Evolutionary conservation across 1,140 invertebrate genomes (phyloP), one percentile per base, ranked within the genome.

Genomic region (Bradysia coprophila): DNA sequence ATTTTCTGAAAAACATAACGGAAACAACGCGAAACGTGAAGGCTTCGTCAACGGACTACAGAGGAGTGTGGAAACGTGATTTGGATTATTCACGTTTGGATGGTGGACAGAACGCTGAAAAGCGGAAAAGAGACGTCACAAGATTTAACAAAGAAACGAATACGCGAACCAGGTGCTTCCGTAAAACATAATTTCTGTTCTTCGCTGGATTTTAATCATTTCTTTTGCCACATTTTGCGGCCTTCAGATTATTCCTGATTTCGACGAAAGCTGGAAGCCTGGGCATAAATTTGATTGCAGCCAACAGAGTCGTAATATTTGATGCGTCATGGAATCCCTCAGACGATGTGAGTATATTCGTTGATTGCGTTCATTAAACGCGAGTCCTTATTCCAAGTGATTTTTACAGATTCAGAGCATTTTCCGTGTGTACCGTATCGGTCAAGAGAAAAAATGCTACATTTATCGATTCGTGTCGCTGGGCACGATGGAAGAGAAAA

Each of bases 301-400:
- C 95, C 2, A 98, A 98, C 62, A 71, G 95, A 43, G 93, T 97
- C 1, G 80, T 99, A n/a, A 88, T 98, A 38, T 95, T 98, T 62
- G 94, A 98, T 65, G 89, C 91, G 2, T 92, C 84, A 10, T 98
- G 93, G 92, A 98, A 98, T 70, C 94, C 94, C 4, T 89, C 89
- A 0, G 79, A 94, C 55, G 95, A 99, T 57, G 32, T 34, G 18
- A 34, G 32, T 15, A n/a, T n/a, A n/a, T n/a, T n/a, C n/a, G n/a
- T n/a, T n/a, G n/a, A n/a, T n/a, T n/a, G n/a, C n/a, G n/a, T n/a
- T n/a, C n/a, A n/a, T n/a, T n/a, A n/a, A n/a, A n/a, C n/a, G n/a
- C n/a, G n/a, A n/a, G n/a, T n/a, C 5, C 18, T 34, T 34, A 34
- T 13, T 34, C 18, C 18, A 4, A 4, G n/a, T 34, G n/a, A n/a